Base-by-base conservation (phyloP, 1,140 invertebrate species). In the Babylonia areolata region DNA sequence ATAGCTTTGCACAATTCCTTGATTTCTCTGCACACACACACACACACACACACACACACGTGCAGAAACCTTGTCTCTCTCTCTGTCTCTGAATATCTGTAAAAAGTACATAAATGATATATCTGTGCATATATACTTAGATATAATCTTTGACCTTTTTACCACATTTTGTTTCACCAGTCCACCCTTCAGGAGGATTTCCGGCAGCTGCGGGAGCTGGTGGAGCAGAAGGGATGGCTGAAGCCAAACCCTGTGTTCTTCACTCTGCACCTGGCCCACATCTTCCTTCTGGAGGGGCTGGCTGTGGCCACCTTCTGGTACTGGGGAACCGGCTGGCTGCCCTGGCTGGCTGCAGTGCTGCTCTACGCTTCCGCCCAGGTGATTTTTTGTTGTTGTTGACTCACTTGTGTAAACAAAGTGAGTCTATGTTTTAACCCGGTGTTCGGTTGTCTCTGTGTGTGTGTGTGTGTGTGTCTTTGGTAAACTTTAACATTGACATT, bases 351-450 rank as follows among this genome's bases (percentile, higher is more conserved):
- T 46, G 88, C 90, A 23, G 28, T 84, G 85, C 84, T 69, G 39
- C 86, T 93, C 37, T 83, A 93, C 33, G 90, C 91, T 9, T 91
- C 90, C 54, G 87, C 91, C 35, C 93, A 94, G 92, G 93, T 94
- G 89, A 78, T 37, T 35, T 73, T 33, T 37, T 64, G 58, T n/a
- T 64, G 12, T n/a, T 0, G 12, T 64, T n/a, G n/a, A n/a, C n/a
- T n/a, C n/a, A n/a, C n/a, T n/a, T n/a, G n/a, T n/a, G n/a, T n/a
- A n/a, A n/a, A n/a, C n/a, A n/a, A n/a, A n/a, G n/a, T n/a, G n/a
- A n/a, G n/a, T n/a, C n/a, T n/a, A n/a, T n/a, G n/a, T n/a, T n/a
- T n/a, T n/a, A n/a, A n/a, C n/a, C n/a, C n/a, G n/a, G n/a, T n/a
- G n/a, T n/a, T n/a, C n/a, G n/a, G n/a, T n/a, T n/a, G n/a, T n/a